Conservation (phyloP, 2,797 vertebrate genomes). For the Ctenopoma multispine region DNA sequence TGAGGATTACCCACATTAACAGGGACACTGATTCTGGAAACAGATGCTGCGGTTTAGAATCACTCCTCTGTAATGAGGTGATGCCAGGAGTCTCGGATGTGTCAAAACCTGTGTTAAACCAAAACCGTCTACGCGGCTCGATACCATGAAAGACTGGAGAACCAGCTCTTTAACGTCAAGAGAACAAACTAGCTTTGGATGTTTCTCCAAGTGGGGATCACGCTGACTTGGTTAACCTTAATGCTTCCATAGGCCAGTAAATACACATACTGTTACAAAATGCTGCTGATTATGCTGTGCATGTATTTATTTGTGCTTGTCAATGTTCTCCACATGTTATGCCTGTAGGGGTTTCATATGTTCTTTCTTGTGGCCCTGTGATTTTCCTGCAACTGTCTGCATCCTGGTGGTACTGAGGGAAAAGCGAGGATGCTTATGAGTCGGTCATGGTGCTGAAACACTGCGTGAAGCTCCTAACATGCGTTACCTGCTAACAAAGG, state of each 20-base stretch:
- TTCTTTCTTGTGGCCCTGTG: constrained; percentile 8
- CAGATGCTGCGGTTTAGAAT: not conserved
- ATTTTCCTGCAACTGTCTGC: constrained; percentile 28
- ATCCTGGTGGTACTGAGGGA: constrained; percentile 15
- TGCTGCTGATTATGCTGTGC: not conserved
- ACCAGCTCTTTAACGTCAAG: not conserved
- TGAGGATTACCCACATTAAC: not conserved
- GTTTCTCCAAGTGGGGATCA: not conserved
- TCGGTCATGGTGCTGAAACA: too few relatives aligned
- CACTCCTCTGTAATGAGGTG: not conserved
- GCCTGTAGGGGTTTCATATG: constrained; percentile 11
- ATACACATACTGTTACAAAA: not conserved
- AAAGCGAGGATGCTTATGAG: not conserved
- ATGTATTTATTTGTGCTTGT: not conserved
- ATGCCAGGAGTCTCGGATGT: too few relatives aligned
- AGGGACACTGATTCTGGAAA: not conserved
- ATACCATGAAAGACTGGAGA: not conserved
- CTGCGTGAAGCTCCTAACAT: not conserved
- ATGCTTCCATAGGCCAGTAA: not conserved
- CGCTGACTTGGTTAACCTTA: too few relatives aligned
- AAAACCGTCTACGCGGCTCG: not conserved
- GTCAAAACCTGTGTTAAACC: too few relatives aligned
- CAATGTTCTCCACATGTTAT: not conserved
- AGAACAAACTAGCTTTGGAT: not conserved
- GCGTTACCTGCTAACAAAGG: not conserved